Conservation (phyloP, 2,888 invertebrate species). For the Cheilosia pagana region DNA sequence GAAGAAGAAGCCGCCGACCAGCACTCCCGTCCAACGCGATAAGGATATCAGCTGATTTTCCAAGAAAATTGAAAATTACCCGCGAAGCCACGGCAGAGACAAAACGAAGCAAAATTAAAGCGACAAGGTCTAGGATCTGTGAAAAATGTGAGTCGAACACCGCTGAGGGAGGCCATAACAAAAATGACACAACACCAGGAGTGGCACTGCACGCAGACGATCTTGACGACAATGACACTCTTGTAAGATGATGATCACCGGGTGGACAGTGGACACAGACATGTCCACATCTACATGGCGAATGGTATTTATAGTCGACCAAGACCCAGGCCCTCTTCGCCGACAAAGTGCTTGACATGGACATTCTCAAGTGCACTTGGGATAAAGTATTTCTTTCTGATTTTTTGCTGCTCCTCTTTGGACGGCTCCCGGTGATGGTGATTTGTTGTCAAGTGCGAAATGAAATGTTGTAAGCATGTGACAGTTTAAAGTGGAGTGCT, state of each 20-base stretch:
- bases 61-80: slow-evolving; percentile 59
- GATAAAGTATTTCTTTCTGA: slow-evolving; percentile 21
- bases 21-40: background rate
- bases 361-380: slow-evolving; percentile 55
- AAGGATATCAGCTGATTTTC: slow-evolving; percentile 69
- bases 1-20: slow-evolving; percentile 8
- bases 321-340: slow-evolving; percentile 14
- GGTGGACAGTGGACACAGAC: slow-evolving; percentile 52
- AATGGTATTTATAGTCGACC: slow-evolving; percentile 31
- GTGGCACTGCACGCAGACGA: slow-evolving; percentile 19
- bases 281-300: slow-evolving; percentile 39
- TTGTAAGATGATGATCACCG: slow-evolving; percentile 54
- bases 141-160: slow-evolving; percentile 15
- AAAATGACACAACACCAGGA: slow-evolving; percentile 25
- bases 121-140: slow-evolving; percentile 58
- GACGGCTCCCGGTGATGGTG: slow-evolving; percentile 32
- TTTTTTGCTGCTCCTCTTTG: slow-evolving; percentile 14
- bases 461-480: slow-evolving; percentile 68
- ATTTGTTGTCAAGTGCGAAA: slow-evolving; percentile 66
- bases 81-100: slow-evolving; percentile 6
- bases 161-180: slow-evolving; percentile 4
- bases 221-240: slow-evolving; percentile 37
- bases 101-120: background rate
- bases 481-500: slow-evolving; percentile 53
- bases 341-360: slow-evolving; percentile 62